These are phyloP conservation scores for Dicyrtoma fusca DNA, from an alignment of 2,888 invertebrate genomes.

Conservation along the genomic window DNA sequence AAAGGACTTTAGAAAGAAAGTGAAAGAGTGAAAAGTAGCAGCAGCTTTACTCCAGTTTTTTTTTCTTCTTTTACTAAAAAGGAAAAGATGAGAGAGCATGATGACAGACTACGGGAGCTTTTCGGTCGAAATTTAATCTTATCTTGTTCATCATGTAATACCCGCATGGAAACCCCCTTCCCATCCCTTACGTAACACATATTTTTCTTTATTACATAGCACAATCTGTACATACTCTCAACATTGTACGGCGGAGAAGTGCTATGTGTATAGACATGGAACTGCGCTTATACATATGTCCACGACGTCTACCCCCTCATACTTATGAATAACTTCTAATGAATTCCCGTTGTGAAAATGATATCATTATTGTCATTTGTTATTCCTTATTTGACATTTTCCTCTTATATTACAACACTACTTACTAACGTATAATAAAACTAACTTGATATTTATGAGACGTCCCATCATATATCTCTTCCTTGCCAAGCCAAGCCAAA, in stretches of 20 bases:
- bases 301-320: not conserved
- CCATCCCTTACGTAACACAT: not conserved
- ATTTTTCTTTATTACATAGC: not conserved
- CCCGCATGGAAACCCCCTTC: not conserved
- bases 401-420: not conserved
- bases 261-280: not conserved
- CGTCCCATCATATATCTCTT: too few species aligned
- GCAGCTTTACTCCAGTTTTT: too few species aligned
- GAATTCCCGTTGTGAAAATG: slow-evolving; percentile 29
- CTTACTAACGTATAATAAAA: not conserved
- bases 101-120: slow-evolving; percentile 3
- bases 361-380: slow-evolving; percentile 28
- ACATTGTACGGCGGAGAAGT: too few species aligned
- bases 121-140: not conserved
- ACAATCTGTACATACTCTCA: too few species aligned
- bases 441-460: not conserved
- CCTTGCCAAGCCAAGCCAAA: too few species aligned
- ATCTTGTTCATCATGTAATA: not conserved
- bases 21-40: not conserved
- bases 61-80: too few species aligned
- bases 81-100: not conserved
- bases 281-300: not conserved
- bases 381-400: slow-evolving; percentile 24
- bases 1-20: not conserved
- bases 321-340: slow-evolving; percentile 13